These are phyloP conservation scores for Tetropium fuscum DNA, from an alignment of 2,888 invertebrate genomes.

Conservation along the genomic window DNA sequence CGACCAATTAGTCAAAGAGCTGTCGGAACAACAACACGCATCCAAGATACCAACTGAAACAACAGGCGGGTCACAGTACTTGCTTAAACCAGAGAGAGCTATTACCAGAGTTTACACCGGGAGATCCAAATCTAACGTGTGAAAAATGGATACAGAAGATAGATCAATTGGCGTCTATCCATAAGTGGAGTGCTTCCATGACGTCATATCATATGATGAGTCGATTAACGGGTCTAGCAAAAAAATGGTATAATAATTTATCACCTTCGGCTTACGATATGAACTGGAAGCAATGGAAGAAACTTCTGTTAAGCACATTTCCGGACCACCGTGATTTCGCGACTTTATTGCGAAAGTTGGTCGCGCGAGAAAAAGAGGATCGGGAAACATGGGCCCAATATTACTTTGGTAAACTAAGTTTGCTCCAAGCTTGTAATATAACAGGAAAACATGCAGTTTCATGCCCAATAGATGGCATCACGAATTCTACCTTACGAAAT, in stretches of 20 bases:
- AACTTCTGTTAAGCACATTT: conserved; percentile 11
- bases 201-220: conserved; percentile 34
- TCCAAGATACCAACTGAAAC: too few relatives aligned
- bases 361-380: conserved; percentile 13
- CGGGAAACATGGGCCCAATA: conserved; percentile 26
- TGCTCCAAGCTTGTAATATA: conserved; percentile 4
- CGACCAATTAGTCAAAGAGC: too few relatives aligned
- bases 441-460: too few relatives aligned
- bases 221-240: conserved; percentile 36
- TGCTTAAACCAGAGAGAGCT: too few relatives aligned
- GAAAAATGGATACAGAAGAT: conserved; percentile 25
- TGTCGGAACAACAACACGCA: too few relatives aligned
- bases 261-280: conserved; percentile 30
- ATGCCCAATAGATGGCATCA: too few relatives aligned
- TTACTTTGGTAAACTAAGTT: conserved; percentile 26
- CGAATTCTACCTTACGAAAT: too few relatives aligned
- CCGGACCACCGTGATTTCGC: conserved; percentile 32
- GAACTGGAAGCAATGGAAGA: conserved; percentile 39
- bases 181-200: conserved; percentile 30
- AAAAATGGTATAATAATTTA: conserved; percentile 41
- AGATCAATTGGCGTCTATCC: conserved; percentile 32
- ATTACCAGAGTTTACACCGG: conserved; percentile 12
- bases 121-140: conserved; percentile 21
- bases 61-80: too few relatives aligned
- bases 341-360: conserved; percentile 16